These are phyloP conservation scores for Psittacula echo DNA, from an alignment of 2,797 vertebrate species.

Conservation along the genomic window DNA sequence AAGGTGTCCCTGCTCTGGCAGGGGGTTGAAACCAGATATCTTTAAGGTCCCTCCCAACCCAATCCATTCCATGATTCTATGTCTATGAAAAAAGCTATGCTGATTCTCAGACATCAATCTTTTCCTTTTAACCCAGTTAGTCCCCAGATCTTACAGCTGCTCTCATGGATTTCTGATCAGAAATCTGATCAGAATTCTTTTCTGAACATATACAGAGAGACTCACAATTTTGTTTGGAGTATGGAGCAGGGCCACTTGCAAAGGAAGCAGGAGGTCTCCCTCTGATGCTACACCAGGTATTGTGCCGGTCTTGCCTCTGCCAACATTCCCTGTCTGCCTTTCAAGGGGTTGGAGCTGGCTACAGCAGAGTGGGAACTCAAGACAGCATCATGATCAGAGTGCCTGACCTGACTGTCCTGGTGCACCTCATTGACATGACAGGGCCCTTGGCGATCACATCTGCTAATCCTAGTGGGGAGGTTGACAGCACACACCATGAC, in stretches of 20 bases:
- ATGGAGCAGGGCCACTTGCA: neutral
- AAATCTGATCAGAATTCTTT: neutral
- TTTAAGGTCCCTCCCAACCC: neutral
- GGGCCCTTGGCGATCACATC: slow-evolving; percentile 91
- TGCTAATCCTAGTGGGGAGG: slow-evolving; percentile 90
- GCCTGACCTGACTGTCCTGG: slow-evolving; percentile 87
- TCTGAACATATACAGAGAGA: neutral
- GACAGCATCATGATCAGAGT: slow-evolving; percentile 94
- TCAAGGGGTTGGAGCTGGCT: slow-evolving; percentile 87
- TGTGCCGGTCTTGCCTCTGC: neutral
- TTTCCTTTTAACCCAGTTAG: neutral
- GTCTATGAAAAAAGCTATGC: neutral
- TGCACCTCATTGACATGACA: slow-evolving; percentile 87
- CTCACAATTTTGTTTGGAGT: rapidly evolving
- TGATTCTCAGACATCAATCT: neutral
- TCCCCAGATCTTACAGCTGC: neutral
- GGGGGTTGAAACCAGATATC: neutral
- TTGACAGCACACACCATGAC: slow-evolving; percentile 89
- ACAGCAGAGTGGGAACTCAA: slow-evolving; percentile 85
- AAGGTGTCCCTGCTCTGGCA: neutral
- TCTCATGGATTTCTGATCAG: neutral
- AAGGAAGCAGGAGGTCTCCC: neutral
- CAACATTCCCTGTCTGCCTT: neutral
- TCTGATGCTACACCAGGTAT: rapidly evolving
- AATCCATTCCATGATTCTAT: neutral